Evolutionary conservation across 1,140 invertebrate genomes (phyloP).

Genomic region (Phenacoccus solenopsis): DNA sequence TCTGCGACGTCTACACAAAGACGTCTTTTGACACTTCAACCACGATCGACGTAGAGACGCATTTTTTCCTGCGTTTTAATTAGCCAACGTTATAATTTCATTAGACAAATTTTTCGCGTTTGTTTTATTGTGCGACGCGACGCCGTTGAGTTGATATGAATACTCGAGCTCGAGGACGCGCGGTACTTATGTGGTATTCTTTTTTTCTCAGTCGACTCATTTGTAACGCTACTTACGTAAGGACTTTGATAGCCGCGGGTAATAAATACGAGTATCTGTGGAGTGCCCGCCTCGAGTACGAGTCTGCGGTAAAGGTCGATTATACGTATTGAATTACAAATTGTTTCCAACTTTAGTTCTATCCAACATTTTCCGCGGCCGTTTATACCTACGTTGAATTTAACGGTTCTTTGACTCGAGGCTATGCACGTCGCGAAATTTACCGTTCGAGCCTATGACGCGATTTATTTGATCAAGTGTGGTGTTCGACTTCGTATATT

Average conservation of each 20-base stretch:
- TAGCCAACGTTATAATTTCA: not conserved
- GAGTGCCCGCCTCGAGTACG: not conserved
- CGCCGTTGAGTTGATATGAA: not conserved
- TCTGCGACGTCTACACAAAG: no score
- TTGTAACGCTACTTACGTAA: not conserved
- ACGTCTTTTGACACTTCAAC: not conserved
- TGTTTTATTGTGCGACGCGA: not conserved
- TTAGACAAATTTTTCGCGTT: not conserved
- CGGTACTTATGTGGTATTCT: not conserved
- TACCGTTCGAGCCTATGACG: no score
- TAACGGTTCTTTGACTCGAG: not conserved
- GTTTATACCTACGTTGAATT: not conserved
- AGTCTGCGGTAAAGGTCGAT: slow-evolving; percentile 1
- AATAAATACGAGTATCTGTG: not conserved
- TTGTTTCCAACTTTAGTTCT: not conserved
- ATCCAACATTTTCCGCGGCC: not conserved
- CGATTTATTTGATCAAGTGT: no score
- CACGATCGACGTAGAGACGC: not conserved
- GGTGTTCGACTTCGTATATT: no score
- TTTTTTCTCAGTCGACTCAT: not conserved
- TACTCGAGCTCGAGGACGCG: not conserved
- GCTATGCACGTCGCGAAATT: not conserved
- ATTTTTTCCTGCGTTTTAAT: no score
- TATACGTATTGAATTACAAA: slow-evolving; percentile 3
- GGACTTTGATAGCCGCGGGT: not conserved